Base-by-base conservation (phyloP, 2,888 invertebrate genomes). In the Andrena trimmerana region DNA sequence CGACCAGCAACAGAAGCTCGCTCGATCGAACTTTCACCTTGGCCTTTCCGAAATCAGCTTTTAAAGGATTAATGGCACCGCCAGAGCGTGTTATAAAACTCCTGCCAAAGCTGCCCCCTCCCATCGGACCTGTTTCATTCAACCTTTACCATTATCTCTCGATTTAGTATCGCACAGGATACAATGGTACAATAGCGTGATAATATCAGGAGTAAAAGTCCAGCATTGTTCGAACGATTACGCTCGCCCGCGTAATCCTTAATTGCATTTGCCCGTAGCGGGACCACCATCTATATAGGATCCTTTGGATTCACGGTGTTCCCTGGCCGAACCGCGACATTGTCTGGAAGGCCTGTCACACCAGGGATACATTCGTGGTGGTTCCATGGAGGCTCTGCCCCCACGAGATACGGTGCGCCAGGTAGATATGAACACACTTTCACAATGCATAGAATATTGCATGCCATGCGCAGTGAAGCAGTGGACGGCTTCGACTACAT, bases 191-290 rank as follows among this genome's bases (percentile, higher is more conserved):
- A 88, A 90, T 89, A 69, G 82, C 85, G 87, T 73, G 90, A 89
- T 88, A 86, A 87, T 87, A 89, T 90, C 90, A 81, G 71, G 76
- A 87, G 85, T 89, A 88, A 89, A 90, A 90, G 90, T 90, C 88
- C 80, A 76, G 88, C 87, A 90, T 89, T 90, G 89, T 90, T 90
- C 88, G 83, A 86, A 88, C 87, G 84, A 88, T 90, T 89, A 88
- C 89, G 87, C 85, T 81, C 83, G 86, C 83, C 84, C 85, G 86
- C 86, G 84, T 90, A 90, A 90, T 86, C 85, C 86, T 86, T 86
- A 86, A 86, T 86, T 86, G 80, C 86, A 67, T 86, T 86, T 54
- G 85, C 79, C 69, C 52, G 66, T 67, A 57, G 59, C 78, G 63
- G 27, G 57, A 57, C 77, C 76, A 20, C 42, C 68, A 79, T 70